Percentiles rank a stretch among this genome's conserved stretches.
These are phyloP conservation scores for Patella vulgata DNA, from an alignment of 1,140 invertebrate genomes.

Conservation along the genomic window DNA sequence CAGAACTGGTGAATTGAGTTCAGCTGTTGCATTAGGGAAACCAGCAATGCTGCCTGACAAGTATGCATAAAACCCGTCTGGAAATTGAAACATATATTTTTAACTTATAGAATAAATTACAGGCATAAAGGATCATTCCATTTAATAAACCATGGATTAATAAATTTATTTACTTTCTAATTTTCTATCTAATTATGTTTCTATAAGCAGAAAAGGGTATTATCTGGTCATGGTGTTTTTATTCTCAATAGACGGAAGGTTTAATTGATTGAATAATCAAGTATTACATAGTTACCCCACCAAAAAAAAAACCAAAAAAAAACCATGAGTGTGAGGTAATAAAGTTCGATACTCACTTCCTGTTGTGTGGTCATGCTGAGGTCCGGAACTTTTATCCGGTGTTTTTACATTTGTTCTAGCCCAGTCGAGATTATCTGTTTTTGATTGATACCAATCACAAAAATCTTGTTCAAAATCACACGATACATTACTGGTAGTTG, in stretches of 20 bases:
- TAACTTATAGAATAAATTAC: not conserved
- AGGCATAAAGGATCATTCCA: too few species aligned
- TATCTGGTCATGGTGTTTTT: too few species aligned
- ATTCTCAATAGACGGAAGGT: too few species aligned
- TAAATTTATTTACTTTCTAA: too few species aligned
- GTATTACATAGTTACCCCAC: too few species aligned
- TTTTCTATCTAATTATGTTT: too few species aligned
- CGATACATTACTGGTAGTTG: not conserved
- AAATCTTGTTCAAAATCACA: conserved; percentile 6
- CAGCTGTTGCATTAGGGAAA: not conserved
- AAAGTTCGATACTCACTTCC: not conserved
- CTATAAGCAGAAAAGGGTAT: too few species aligned
- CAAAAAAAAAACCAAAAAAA: too few species aligned
- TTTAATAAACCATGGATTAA: too few species aligned
- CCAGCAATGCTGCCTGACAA: not conserved
- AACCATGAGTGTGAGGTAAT: too few species aligned
- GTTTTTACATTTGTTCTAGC: not conserved
- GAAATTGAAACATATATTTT: not conserved
- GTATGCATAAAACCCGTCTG: not conserved
- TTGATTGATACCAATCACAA: conserved; percentile 8
- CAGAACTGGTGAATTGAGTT: not conserved
- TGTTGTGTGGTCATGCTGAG: conserved; percentile 1
- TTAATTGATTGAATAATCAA: too few species aligned
- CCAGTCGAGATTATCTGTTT: conserved; percentile 10
- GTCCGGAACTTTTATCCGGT: conserved; percentile 4